Evolutionary conservation across 1,140 invertebrate genomes (phyloP).

Genomic region (Mycetomoellerius zeteki): DNA sequence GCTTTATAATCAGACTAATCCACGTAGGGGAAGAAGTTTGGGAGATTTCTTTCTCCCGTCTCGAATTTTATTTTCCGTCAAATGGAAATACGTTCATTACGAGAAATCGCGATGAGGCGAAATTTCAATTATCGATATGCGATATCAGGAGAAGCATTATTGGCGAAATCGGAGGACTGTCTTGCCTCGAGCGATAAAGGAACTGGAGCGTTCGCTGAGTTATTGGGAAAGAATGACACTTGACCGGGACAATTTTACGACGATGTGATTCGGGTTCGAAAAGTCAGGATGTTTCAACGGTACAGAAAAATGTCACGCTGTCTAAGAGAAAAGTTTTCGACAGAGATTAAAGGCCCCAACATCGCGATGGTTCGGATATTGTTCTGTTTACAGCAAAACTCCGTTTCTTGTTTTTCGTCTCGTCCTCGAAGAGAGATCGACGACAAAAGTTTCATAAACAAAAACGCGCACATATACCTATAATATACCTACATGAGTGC

Average conservation of each 20-base stretch:
- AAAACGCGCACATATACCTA: not conserved
- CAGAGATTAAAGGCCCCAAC: not conserved
- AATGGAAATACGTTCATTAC: conserved; percentile 26
- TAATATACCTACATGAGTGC: not conserved
- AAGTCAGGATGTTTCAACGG: conserved; percentile 15
- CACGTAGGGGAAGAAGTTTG: too few relatives aligned
- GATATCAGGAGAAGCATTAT: not conserved
- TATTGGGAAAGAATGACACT: conserved; percentile 47
- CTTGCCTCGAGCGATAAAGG: conserved; percentile 34
- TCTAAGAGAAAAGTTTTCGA: conserved; percentile 55
- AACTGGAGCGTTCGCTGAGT: conserved; percentile 34
- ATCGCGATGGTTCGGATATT: not conserved
- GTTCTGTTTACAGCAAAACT: conserved; percentile 27
- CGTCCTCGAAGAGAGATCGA: not conserved
- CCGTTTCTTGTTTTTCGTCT: conserved; percentile 33
- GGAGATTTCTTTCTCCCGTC: not conserved
- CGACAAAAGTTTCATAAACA: not conserved
- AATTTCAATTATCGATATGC: conserved; percentile 55
- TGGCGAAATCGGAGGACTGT: conserved; percentile 40
- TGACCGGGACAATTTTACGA: conserved; percentile 39
- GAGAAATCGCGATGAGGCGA: conserved; percentile 22
- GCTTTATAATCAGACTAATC: conserved; percentile 45
- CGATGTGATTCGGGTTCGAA: not conserved
- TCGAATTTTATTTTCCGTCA: not conserved
- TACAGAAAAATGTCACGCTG: conserved; percentile 42